These are phyloP conservation scores for Champsocephalus esox DNA, from an alignment of 2,797 vertebrate genomes.

Conservation along the genomic window DNA sequence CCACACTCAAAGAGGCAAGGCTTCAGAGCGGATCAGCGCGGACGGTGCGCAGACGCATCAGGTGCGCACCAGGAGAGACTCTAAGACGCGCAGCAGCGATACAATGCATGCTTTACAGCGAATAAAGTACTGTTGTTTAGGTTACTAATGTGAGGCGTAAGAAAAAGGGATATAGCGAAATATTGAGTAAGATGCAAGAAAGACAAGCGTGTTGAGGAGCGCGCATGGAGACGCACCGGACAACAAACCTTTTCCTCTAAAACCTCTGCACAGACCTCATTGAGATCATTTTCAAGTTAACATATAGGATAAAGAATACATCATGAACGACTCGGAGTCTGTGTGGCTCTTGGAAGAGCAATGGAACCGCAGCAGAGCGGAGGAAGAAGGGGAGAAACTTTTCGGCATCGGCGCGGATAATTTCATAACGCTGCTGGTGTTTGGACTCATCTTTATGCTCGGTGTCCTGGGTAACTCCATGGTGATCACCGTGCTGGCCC, in stretches of 20 bases:
- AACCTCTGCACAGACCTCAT: slow-evolving; percentile 20
- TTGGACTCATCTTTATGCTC: slow-evolving; percentile 92
- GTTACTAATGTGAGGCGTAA: background rate
- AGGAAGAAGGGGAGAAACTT: slow-evolving; percentile 81
- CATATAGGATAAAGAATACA: background rate
- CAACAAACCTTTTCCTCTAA: background rate
- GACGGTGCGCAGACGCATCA: slow-evolving; percentile 48
- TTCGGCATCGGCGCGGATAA: slow-evolving; percentile 92
- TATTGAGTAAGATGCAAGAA: background rate
- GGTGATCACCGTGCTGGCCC: slow-evolving; percentile 95
- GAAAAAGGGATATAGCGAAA: background rate
- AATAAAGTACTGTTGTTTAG: background rate
- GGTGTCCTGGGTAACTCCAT: slow-evolving; percentile 96
- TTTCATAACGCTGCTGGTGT: slow-evolving; percentile 91
- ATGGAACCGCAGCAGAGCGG: slow-evolving; percentile 70
- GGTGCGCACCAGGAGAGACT: slow-evolving; percentile 56
- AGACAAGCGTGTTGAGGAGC: background rate
- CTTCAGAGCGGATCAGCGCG: slow-evolving; percentile 43
- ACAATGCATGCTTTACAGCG: background rate
- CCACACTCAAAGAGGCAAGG: slow-evolving; percentile 36
- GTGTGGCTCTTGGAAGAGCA: slow-evolving; percentile 63
- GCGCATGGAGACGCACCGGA: slow-evolving; percentile 46
- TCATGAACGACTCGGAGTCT: slow-evolving; percentile 77
- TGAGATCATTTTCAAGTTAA: slow-evolving; percentile 10
- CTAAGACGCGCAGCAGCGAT: slow-evolving; percentile 27